Conservation (phyloP, 2,888 invertebrate genomes). For the Pollenia griseotomentosa region DNA sequence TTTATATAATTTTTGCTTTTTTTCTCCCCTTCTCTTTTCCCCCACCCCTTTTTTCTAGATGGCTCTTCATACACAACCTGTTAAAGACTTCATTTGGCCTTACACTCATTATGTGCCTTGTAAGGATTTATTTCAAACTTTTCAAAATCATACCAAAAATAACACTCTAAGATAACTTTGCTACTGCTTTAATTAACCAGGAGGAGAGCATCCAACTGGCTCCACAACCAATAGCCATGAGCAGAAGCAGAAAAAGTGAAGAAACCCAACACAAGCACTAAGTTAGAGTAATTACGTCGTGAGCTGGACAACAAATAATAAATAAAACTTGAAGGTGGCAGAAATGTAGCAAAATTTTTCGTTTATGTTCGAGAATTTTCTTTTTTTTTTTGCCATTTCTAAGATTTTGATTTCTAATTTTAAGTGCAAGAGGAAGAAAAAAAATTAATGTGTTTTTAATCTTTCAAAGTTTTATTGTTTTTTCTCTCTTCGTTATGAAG, state of each 20-base stretch:
- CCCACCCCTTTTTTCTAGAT: slow-evolving; percentile 75
- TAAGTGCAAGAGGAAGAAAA: slow-evolving; percentile 1
- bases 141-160: slow-evolving; percentile 78
- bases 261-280: not conserved
- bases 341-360: not conserved
- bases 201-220: not conserved
- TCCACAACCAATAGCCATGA: not conserved
- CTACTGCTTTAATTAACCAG: slow-evolving; percentile 38
- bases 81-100: slow-evolving; percentile 82
- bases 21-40: slow-evolving; percentile 21
- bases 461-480: slow-evolving; percentile 46
- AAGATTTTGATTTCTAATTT: slow-evolving; percentile 59
- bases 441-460: slow-evolving; percentile 70
- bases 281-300: slow-evolving; percentile 13
- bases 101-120: slow-evolving; percentile 81
- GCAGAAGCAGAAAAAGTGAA: not conserved
- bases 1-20: slow-evolving; percentile 26
- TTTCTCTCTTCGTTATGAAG: not conserved
- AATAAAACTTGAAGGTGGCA: slow-evolving; percentile 28
- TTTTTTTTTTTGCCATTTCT: slow-evolving; percentile 5
- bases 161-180: slow-evolving; percentile 49
- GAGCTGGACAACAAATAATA: slow-evolving; percentile 20
- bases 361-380: not conserved
- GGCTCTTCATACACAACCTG: slow-evolving; percentile 81
- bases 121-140: slow-evolving; percentile 80